These are phyloP conservation scores for Isaurus tuberculatus DNA, from an alignment of 92 coral and sea anemone genomes.

Conservation along the genomic window DNA sequence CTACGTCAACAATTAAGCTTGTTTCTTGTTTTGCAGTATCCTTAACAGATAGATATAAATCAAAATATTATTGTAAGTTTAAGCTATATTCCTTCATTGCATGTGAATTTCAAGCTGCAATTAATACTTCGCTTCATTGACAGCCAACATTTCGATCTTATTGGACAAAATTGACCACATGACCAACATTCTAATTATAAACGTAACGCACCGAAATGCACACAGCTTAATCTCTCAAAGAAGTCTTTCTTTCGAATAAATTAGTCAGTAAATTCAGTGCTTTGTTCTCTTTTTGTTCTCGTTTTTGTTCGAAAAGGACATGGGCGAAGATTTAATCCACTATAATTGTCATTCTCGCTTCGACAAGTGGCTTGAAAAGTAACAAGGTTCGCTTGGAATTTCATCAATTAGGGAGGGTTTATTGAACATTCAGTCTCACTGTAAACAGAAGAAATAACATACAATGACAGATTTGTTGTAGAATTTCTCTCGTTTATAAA, in stretches of 20 bases:
- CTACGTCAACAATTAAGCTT: neutral
- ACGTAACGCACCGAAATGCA: conserved; percentile 45
- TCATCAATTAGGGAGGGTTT: conserved; percentile 67
- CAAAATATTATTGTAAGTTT: conserved; percentile 39
- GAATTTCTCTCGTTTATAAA: neutral
- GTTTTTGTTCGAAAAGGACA: conserved; percentile 16
- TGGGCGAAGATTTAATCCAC: conserved; percentile 34
- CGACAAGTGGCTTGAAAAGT: conserved; percentile 2
- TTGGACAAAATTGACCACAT: conserved; percentile 72
- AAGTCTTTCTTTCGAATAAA: conserved; percentile 24
- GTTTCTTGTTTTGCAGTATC: conserved; percentile 7
- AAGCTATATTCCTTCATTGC: conserved; percentile 21
- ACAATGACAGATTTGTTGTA: conserved; percentile 44
- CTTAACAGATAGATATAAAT: neutral
- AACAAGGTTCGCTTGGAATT: conserved; percentile 71
- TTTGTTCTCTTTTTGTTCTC: neutral
- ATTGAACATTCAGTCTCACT: conserved; percentile 22
- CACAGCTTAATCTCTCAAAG: conserved; percentile 3
- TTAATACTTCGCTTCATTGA: conserved; percentile 62
- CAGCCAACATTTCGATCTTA: conserved; percentile 62
- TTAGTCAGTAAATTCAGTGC: conserved; percentile 21
- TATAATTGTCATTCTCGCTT: conserved; percentile 30
- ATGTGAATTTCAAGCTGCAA: conserved; percentile 11
- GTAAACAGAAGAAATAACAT: conserved; percentile 26
- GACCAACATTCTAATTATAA: conserved; percentile 30